Evolutionary conservation across 2,888 invertebrate species (phyloP), one percentile per base, ranked within the genome.

Genomic region (Plebejus anna): DNA sequence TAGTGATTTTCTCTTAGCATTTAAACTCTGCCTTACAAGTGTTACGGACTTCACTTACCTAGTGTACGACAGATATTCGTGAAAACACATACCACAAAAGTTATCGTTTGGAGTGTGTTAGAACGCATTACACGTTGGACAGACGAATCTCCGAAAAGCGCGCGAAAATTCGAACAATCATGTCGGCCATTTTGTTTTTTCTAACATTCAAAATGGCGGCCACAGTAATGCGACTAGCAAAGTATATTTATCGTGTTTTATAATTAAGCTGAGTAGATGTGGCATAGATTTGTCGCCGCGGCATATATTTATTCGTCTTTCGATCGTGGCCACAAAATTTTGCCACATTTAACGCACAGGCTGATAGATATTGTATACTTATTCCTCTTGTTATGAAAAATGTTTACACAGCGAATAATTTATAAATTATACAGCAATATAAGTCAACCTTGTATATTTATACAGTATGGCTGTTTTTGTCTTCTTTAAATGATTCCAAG

Each of bases 171-270:
- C 28, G 28, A 73, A 73, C 66, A 73, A 13, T 51, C 38, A 7
- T 0, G 22, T 61, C 47, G 42, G n/a, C 59, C 75, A 75, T 75
- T 75, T 66, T 47, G 7, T 38, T 59, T 59, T 59, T n/a, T 51
- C 42, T n/a, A 2, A 16, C n/a, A 7, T 36, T 47, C 47, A 22
- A 28, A 61, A 70, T 71, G 28, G 76, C 76, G 77, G 38, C 57
- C 76, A 72, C 70, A 77, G 80, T 80, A 80, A 80, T 80, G 80
- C 79, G 78, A 79, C 78, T 80, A 76, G 81, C 76, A 78, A 76
- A 76, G 76, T 78, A 75, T 70, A 73, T 77, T 79, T 76, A 76
- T 78, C 66, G 32, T 66, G 66, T 66, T 66, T 36, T 71, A 70
- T 59, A 75, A 38, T 77, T 73, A 75, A 76, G 76, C 66, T 76